Percentiles rank a stretch among this genome's conserved stretches.
phyloP scores from a whole-genome alignment of 2,113 vertebrate genomes.

The Emydocephalus ijimae region DNA sequence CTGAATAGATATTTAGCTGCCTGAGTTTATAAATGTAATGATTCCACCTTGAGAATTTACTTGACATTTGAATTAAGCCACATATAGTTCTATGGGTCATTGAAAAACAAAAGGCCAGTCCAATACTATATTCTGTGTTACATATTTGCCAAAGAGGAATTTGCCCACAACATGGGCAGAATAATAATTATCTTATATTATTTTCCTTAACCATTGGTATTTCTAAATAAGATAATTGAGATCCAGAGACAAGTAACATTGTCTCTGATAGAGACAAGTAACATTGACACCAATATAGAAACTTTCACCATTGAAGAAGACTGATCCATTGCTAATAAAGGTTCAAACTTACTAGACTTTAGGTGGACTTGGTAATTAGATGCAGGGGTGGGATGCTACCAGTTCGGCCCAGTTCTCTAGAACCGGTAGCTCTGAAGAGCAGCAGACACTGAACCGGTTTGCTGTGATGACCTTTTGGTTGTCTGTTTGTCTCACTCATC shows the following conservation, averaged over 20 bases:
- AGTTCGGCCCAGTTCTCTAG: no score
- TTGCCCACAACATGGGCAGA: neutral
- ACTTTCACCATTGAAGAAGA: neutral
- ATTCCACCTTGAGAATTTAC: neutral
- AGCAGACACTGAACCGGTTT: no score
- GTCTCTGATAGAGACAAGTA: neutral
- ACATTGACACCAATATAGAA: neutral
- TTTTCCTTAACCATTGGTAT: neutral
- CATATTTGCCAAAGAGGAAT: neutral
- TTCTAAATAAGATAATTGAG: neutral
- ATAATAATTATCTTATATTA: neutral
- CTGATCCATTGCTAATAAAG: neutral
- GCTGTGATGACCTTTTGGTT: no score
- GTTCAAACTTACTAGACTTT: neutral
- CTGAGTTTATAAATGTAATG: neutral
- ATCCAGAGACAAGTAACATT: neutral
- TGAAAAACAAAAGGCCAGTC: neutral
- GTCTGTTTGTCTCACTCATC: no score
- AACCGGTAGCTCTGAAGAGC: no score
- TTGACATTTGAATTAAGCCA: neutral
- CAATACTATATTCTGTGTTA: neutral
- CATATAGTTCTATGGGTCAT: neutral
- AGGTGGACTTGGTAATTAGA: neutral
- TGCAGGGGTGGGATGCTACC: neutral
- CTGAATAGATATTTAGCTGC: neutral